A percentile compares a stretch with the other conserved stretches of the same genome.
These are phyloP conservation scores for Andricus quercusramuli DNA, from an alignment of 2,888 invertebrate species.

Conservation along the genomic window DNA sequence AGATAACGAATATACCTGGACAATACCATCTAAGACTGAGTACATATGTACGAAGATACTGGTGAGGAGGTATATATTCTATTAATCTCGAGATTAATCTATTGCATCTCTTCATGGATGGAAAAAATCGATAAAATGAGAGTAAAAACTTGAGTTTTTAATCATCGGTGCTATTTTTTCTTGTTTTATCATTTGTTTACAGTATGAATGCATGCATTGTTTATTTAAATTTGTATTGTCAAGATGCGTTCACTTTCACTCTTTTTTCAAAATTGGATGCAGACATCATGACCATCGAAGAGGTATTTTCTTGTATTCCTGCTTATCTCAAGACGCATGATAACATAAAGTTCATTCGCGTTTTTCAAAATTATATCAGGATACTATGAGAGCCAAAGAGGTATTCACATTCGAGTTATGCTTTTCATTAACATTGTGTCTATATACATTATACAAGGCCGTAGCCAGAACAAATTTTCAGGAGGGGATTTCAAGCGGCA, in stretches of 20 bases:
- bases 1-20: no score
- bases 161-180: no score
- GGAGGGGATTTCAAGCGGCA: no score
- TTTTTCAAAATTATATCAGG: background rate
- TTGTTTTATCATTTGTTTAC: background rate
- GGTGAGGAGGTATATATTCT: no score
- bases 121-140: no score
- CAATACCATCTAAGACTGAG: no score
- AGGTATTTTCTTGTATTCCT: background rate
- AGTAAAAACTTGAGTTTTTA: no score
- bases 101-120: no score
- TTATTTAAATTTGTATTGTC: background rate
- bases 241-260: background rate
- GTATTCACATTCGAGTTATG: background rate
- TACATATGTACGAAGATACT: no score
- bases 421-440: background rate
- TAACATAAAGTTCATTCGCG: background rate
- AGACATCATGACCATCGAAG: background rate
- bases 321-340: background rate
- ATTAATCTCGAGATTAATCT: no score
- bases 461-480: no score
- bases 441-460: no score
- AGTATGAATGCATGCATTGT: background rate
- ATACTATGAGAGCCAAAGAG: background rate
- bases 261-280: background rate